Base-by-base conservation (phyloP, 2,888 invertebrate species). In the Ophonus ardosiacus region DNA sequence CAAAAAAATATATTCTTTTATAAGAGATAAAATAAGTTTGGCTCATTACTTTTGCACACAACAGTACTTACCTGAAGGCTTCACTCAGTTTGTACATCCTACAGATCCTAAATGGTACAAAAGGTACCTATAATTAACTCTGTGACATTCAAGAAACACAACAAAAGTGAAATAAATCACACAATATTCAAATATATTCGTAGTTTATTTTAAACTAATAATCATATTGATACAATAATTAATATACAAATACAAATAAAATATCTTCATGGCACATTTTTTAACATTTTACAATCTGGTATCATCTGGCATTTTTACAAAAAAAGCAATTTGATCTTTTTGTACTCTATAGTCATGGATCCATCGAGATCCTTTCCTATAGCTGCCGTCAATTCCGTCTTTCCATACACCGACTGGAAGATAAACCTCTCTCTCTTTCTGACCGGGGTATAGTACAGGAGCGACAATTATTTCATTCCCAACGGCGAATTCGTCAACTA, bases 321-420 rank as follows among this genome's bases (percentile, higher is more conserved):
- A 97, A 91, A 95, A 96, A 0, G 97, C 97, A 10, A 97, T 94
- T 90, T 96, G 94, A 87, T 96, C 94, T 81, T 95, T 93, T 8
- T 96, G 95, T 8, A 97, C 97, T 88, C 94, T 93, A 90, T 98
- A 97, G 88, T 96, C 96, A 89, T 97, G 97, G 89, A 98, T 96
- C 98, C 97, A 98, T 86, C 97, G 94, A 87, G 95, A 97, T 0
- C 98, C 98, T 89, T 97, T 97, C 51, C 97, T 93, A 61, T 96
- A 92, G 24, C 96, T 97, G 0, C 96, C 96, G 90, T 97, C 97
- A 87, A 97, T 96, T 13, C 97, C 97, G 89, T 98, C 98, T 89
- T 95, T 96, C 98, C 98, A 98, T 0, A 97, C 96, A 0, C 98
- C 99, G 31, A 95, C 95, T 0, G 98, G 98, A 38, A 98, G 92